Percentiles rank a stretch among this genome's conserved stretches.
These are phyloP conservation scores for Sylvilagus floridanus DNA, from an alignment of 2,797 vertebrate species.

Conservation along the genomic window DNA sequence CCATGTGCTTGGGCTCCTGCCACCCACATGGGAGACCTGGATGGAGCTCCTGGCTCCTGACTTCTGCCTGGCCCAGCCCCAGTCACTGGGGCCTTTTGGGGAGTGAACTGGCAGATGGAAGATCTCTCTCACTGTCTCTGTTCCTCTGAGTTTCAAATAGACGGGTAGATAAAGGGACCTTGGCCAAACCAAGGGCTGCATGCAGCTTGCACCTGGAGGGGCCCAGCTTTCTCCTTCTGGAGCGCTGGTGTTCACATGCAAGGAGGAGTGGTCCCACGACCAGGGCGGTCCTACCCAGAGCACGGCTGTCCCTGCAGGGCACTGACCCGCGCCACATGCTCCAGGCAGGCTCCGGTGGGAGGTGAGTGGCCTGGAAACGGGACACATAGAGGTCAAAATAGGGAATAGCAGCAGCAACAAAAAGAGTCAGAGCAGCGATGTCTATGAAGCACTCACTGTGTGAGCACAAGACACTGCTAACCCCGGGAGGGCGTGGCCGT, in stretches of 20 bases:
- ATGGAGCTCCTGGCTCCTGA: no score
- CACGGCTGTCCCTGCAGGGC: not conserved
- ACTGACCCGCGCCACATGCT: not conserved
- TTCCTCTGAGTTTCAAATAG: no score
- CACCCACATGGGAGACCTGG: no score
- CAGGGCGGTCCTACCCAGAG: not conserved
- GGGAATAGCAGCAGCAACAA: not conserved
- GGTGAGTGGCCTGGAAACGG: not conserved
- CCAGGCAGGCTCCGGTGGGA: not conserved
- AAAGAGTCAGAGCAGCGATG: not conserved
- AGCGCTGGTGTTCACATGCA: not conserved
- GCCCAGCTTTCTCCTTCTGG: not conserved
- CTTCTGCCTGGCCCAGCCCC: no score
- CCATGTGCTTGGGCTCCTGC: no score
- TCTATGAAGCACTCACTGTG: not conserved
- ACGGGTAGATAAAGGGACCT: not conserved
- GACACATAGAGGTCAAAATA: not conserved
- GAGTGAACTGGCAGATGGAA: no score
- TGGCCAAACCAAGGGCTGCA: not conserved
- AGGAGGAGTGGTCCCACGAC: not conserved
- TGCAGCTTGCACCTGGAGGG: no score
- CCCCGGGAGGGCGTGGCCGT: fast-evolving
- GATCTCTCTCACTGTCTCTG: no score
- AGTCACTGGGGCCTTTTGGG: no score
- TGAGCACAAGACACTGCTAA: not conserved